Evolutionary conservation across 1,140 invertebrate species (phyloP), one percentile per base, ranked within the genome.

Genomic region (Drosophila serrata): DNA sequence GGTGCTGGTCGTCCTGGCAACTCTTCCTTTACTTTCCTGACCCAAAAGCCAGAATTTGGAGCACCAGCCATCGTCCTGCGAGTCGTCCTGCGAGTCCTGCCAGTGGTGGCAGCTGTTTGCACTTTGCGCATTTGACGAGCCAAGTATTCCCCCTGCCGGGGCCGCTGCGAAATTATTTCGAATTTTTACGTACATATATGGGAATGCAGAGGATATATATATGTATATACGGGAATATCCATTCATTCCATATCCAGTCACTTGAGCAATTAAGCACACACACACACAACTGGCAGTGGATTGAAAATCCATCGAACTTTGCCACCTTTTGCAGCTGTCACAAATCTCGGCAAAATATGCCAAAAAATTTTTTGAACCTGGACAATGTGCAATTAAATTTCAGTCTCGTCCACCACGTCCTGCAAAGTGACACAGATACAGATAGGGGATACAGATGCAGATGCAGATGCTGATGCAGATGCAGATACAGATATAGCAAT

Each of bases 311-410:
- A 60, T 72, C 35, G 51, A 65, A 55, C 45, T 72, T 72, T 49
- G 37, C 45, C 64, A 70, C 67, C 67, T 69, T 55, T 55, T 62
- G 45, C 74, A 62, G 57, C 55, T 78, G 57, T 74, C 68, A 68
- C 64, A 63, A 63, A 70, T 77, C 70, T 53, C n/a, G 19, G 58
- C 27, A 75, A 51, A 75, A 69, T 69, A 75, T 84, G 57, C 64
- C 70, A 63, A 62, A 58, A 48, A 70, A n/a, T n/a, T 69, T 37
- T 75, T 53, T 53, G 51, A 53, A 45, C 40, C 59, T 39, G 45
- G 53, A 59, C 68, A 82, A 75, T 56, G 51, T 75, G 76, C 64
- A 82, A 82, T 82, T 84, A 82, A 75, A 79, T 69, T 82, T 49
- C 39, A 15, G 19, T 11, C 22, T 29, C 17, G 55, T 40, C 53